These are phyloP conservation scores for Peromyscus polionotus DNA, from an alignment of 2,113 vertebrate species.

Conservation along the genomic window DNA sequence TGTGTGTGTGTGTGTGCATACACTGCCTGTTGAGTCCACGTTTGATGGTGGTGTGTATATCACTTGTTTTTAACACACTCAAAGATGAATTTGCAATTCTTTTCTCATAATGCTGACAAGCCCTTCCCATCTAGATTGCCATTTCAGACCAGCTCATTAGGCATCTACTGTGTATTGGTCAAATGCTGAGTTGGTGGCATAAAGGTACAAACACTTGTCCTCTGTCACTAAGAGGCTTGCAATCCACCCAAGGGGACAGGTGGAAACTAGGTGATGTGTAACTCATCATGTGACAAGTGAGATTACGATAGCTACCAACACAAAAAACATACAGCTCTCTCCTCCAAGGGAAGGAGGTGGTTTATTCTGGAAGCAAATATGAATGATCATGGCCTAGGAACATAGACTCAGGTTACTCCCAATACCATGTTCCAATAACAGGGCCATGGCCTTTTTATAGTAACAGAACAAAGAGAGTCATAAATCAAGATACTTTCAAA, in stretches of 20 bases:
- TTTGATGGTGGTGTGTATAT: background rate
- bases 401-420: background rate
- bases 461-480: background rate
- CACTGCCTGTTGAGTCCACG: background rate
- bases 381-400: background rate
- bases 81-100: background rate
- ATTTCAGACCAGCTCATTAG: background rate
- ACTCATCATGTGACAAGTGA: background rate
- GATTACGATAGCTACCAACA: background rate
- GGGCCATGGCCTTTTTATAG: fast-evolving
- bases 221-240: background rate
- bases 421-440: background rate
- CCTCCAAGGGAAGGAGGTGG: no score
- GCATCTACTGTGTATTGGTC: background rate
- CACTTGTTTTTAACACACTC: background rate
- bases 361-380: background rate
- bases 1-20: no score
- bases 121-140: background rate
- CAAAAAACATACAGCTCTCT: background rate
- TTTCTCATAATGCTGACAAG: background rate
- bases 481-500: background rate
- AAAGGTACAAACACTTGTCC: background rate
- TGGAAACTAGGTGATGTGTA: background rate
- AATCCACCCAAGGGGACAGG: background rate
- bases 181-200: background rate